Base-by-base conservation (phyloP, 2,888 invertebrate species). In the Choreutis nemorana region DNA sequence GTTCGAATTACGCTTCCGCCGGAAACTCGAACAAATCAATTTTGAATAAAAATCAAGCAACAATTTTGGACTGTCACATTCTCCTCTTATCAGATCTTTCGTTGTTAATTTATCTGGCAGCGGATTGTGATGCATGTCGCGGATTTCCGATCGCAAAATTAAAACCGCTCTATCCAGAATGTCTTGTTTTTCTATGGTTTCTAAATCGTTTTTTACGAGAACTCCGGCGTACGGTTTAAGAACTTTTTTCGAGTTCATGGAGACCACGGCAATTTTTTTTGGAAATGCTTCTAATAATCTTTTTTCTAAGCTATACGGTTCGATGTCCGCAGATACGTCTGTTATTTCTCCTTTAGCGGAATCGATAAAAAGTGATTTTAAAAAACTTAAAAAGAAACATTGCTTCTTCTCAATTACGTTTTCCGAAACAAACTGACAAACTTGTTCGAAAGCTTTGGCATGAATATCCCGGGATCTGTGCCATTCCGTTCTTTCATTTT, bases 201-300 rank as follows among this genome's bases (percentile, higher is more conserved):
- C 24, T 10, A 24, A 3, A 13, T 24, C 24, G 10, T 24, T 24
- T 24, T 24, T 24, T 2, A 24, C 24, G 5, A 24, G 10, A 24
- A 24, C 7, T 24, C 24, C 24, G 24, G 4, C 10, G 24, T 24
- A 24, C n/a, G 24, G 24, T 24, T 24, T 24, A 24, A 24, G n/a
- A 24, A 24, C 24, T 24, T 24, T 24, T 24, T 24, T 24, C 7
- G 24, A 9, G 24, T 24, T 24, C 24, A 24, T 24, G 13, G 4
- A 2, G 24, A 24, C 24, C 7, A 24, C 24, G 24, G 24, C 3
- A 24, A 24, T 24, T 24, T 12, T 10, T 24, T 24, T 24, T 24
- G 24, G 24, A 24, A 24, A 24, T 24, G 7, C 10, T 11, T 24
- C 24, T 24, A 9, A 9, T 10, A 24, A 24, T 24, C 4, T 24